These are phyloP conservation scores for Australoheros scitulus DNA, from an alignment of 2,113 vertebrate species.

Conservation along the genomic window DNA sequence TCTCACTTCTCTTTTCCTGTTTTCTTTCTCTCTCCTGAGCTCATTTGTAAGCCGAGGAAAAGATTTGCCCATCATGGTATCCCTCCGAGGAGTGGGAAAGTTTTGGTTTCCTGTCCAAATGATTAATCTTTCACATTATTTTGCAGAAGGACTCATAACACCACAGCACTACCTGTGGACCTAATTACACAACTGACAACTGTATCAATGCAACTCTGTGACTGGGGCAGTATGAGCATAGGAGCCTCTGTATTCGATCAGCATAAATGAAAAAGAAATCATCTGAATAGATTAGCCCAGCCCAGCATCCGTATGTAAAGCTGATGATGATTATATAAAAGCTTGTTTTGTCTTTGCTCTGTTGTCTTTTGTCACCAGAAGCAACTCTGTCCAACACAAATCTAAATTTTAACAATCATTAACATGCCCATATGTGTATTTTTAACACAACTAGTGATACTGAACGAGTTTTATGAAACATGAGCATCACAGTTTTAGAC, in stretches of 20 bases:
- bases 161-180: constrained; percentile 63
- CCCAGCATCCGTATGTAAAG: neutral
- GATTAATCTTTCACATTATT: constrained; percentile 75
- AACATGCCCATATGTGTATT: neutral
- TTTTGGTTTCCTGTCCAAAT: constrained; percentile 69
- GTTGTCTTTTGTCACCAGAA: neutral
- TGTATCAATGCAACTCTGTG: constrained; percentile 52
- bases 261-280: constrained; percentile 25
- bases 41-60: constrained; percentile 35
- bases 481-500: neutral
- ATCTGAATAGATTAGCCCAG: constrained; percentile 22
- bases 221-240: constrained; percentile 48
- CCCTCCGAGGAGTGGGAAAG: constrained; percentile 46
- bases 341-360: neutral
- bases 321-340: neutral
- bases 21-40: constrained; percentile 3
- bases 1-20: neutral
- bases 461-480: neutral
- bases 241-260: constrained; percentile 25
- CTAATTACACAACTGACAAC: constrained; percentile 73
- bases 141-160: constrained; percentile 57
- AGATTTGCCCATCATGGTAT: constrained; percentile 33
- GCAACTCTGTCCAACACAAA: neutral
- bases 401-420: neutral
- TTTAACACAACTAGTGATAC: neutral